Percentiles rank a stretch among this genome's conserved stretches.
phyloP scores from a whole-genome alignment of 2,888 invertebrate species.

The Dioctria rufipes region DNA sequence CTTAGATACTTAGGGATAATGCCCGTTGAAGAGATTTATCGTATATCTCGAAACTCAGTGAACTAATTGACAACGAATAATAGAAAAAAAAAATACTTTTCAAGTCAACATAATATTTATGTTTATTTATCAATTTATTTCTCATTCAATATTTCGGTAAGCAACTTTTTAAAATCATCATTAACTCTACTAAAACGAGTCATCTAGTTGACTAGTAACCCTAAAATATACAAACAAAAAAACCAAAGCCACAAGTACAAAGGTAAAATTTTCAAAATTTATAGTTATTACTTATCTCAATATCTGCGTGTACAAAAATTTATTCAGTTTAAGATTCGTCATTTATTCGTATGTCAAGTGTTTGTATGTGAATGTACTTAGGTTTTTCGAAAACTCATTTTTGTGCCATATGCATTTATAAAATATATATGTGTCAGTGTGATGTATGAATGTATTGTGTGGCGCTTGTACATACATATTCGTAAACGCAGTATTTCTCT shows the following conservation, averaged over 20 bases:
- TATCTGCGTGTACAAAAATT: slow-evolving; percentile 42
- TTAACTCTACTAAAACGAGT: slow-evolving; percentile 38
- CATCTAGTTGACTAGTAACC: slow-evolving; percentile 9
- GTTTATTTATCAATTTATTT: slow-evolving; percentile 14
- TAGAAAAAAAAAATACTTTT: neutral
- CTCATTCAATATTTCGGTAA: slow-evolving; percentile 31
- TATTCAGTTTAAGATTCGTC: slow-evolving; percentile 3
- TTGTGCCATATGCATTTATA: slow-evolving; percentile 20
- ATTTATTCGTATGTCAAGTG: neutral
- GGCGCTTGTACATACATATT: neutral
- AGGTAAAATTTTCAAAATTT: slow-evolving; percentile 33
- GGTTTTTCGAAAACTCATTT: slow-evolving; percentile 41
- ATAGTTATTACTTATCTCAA: neutral
- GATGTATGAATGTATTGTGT: neutral
- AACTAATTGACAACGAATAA: too few relatives aligned
- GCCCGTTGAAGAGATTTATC: too few relatives aligned
- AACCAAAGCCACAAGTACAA: slow-evolving; percentile 15
- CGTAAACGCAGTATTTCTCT: neutral
- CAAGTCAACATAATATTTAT: slow-evolving; percentile 2
- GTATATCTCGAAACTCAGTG: too few relatives aligned
- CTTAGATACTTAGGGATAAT: too few relatives aligned
- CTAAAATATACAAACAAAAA: slow-evolving; percentile 17
- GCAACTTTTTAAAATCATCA: slow-evolving; percentile 12
- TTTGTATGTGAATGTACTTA: neutral
- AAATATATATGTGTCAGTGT: slow-evolving; percentile 37